Base-by-base conservation (phyloP, 2,888 invertebrate species). In the Horisme vitalbata region DNA sequence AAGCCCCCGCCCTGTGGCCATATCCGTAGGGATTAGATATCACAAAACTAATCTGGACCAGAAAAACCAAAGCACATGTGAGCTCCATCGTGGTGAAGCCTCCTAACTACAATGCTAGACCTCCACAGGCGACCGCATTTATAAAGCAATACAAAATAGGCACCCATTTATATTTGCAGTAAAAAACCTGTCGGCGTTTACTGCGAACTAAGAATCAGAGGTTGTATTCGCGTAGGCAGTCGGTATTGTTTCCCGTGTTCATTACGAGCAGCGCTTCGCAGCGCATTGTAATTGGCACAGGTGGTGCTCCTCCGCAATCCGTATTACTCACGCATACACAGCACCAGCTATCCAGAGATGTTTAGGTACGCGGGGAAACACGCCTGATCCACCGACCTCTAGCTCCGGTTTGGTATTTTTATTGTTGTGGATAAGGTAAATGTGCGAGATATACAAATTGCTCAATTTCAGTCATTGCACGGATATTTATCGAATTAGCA, bases 101-200 rank as follows among this genome's bases (percentile, higher is more conserved):
- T 77, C 74, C 72, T 67, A 76, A 70, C 64, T 69, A 79, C 75
- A 83, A 78, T 87, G 82, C 71, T 77, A 71, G 72, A 76, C 71
- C 69, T 74, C 63, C 60, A 64, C 63, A 60, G 57, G 58, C 66
- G 68, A 63, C 72, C 68, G 79, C 76, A 78, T 83, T 88, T 88
- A 87, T 88, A 88, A 87, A 87, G 81, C 84, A 71, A 81, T 72
- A 77, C 82, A 79, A 85, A 85, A 86, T 85, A 84, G 73, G 66
- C 69, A 68, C 64, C 71, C 65, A 73, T 72, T 71, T 76, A 65
- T 71, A 75, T 76, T 55, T 71, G 71, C 66, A 70, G 71, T 75
- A 81, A 85, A 83, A 87, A 88, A 88, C 88, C 80, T 68, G 83
- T 83, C 74, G 66, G 70, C 64, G 74, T 77, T 78, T 35, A 84